phyloP scores from a whole-genome alignment of 1,140 invertebrate genomes.

The Cherax destructor region DNA sequence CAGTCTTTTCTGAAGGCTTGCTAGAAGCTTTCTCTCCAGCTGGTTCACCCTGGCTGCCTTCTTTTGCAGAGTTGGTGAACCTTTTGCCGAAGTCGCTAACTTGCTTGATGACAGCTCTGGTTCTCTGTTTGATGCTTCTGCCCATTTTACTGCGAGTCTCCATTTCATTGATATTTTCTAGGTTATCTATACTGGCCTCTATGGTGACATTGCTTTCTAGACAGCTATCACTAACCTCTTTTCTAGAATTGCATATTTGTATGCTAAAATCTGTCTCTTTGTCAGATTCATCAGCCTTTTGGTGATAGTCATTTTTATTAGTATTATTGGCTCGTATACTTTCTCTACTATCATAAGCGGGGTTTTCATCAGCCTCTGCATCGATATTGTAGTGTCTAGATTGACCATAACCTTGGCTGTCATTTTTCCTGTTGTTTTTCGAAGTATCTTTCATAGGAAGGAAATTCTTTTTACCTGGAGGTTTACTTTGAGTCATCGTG shows the following conservation, averaged over 20 bases:
- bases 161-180: neutral
- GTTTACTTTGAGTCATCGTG: no score
- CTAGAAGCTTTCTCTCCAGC: neutral
- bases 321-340: neutral
- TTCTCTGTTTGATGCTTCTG: neutral
- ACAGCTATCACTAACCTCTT: neutral
- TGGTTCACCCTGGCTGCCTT: neutral
- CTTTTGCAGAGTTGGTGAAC: neutral
- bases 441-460: no score
- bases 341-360: neutral
- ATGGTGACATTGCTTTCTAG: neutral
- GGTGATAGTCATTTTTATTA: neutral
- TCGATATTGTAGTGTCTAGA: neutral
- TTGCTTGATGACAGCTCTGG: neutral
- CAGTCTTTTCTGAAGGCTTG: neutral
- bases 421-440: no score
- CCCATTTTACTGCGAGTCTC: neutral
- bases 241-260: neutral
- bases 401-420: no score
- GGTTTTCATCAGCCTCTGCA: neutral
- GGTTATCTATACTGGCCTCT: neutral
- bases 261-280: neutral
- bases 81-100: neutral
- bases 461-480: no score
- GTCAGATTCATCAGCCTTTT: neutral